phyloP scores from a whole-genome alignment of 2,888 invertebrate genomes.

The Aplocera efformata region DNA sequence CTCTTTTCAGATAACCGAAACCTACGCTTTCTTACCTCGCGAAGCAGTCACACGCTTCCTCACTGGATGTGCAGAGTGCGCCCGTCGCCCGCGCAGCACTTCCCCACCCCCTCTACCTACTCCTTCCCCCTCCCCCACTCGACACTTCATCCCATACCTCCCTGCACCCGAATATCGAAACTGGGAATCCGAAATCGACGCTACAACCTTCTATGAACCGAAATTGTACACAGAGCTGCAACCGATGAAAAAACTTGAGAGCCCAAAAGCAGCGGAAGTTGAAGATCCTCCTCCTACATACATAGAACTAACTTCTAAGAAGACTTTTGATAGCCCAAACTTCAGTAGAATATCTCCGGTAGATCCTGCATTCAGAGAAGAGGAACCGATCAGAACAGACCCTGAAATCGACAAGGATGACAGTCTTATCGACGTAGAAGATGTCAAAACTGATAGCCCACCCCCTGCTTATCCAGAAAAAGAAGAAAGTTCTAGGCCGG shows the following conservation, averaged over 20 bases:
- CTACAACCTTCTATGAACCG: conserved; percentile 70
- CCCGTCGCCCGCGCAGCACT: conserved; percentile 86
- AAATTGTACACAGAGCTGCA: conserved; percentile 69
- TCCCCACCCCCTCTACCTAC: conserved; percentile 80
- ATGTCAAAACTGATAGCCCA: conserved; percentile 62
- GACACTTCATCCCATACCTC: conserved; percentile 68
- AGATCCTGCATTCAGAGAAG: conserved; percentile 67
- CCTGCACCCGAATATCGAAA: conserved; percentile 73
- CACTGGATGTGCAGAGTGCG: conserved; percentile 96
- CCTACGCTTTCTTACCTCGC: conserved; percentile 96
- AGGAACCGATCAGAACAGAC: conserved; percentile 64
- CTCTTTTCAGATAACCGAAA: conserved; percentile 92
- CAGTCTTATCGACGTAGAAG: conserved; percentile 75
- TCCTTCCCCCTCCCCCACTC: conserved; percentile 72
- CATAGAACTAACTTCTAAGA: conserved; percentile 69
- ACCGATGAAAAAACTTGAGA: conserved; percentile 66
- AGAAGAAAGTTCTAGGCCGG: conserved; percentile 39
- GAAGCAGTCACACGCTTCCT: conserved; percentile 98
- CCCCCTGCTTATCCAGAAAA: conserved; percentile 29
- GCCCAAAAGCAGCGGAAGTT: conserved; percentile 55
- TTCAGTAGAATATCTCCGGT: conserved; percentile 56
- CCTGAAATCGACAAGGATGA: conserved; percentile 75
- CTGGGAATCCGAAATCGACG: conserved; percentile 78
- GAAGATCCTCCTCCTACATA: conserved; percentile 73
- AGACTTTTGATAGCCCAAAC: conserved; percentile 50